These are phyloP conservation scores for Ectobius pallidus DNA, from an alignment of 2,888 invertebrate species.

Conservation along the genomic window DNA sequence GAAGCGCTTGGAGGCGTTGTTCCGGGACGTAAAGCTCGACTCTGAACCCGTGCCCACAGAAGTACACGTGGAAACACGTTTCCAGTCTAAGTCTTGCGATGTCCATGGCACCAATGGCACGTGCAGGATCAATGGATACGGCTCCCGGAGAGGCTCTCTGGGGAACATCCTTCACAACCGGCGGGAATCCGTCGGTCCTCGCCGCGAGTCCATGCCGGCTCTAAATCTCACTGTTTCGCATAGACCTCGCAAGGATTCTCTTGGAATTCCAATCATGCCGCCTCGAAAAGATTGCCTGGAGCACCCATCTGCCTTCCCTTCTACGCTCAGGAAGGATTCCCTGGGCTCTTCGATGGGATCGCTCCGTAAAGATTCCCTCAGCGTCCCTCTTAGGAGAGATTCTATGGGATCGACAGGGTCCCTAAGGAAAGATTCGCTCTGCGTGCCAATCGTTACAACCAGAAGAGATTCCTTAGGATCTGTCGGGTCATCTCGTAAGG, in stretches of 20 bases:
- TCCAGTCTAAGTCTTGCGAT: slow-evolving; percentile 69
- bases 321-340: slow-evolving; percentile 53
- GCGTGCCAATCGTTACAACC: slow-evolving; percentile 34
- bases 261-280: slow-evolving; percentile 19
- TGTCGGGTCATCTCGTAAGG: slow-evolving; percentile 31
- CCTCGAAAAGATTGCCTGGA: slow-evolving; percentile 53
- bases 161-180: slow-evolving; percentile 61
- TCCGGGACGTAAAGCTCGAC: slow-evolving; percentile 68
- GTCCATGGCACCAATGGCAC: slow-evolving; percentile 67
- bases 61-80: slow-evolving; percentile 58
- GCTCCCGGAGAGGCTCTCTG: slow-evolving; percentile 64
- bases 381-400: slow-evolving; percentile 52
- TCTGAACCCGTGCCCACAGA: slow-evolving; percentile 48
- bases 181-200: slow-evolving; percentile 59
- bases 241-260: neutral
- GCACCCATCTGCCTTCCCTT: slow-evolving; percentile 75
- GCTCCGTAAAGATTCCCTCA: slow-evolving; percentile 43
- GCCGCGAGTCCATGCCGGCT: slow-evolving; percentile 58
- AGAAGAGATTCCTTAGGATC: slow-evolving; percentile 38
- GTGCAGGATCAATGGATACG: slow-evolving; percentile 55
- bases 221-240: slow-evolving; percentile 45
- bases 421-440: slow-evolving; percentile 49
- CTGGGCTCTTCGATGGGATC: slow-evolving; percentile 22
- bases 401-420: slow-evolving; percentile 49
- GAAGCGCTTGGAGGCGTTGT: slow-evolving; percentile 74